Percentiles rank a stretch among this genome's conserved stretches.
phyloP scores from a whole-genome alignment of 2,888 invertebrate species.

The Trachelus troglodyta region DNA sequence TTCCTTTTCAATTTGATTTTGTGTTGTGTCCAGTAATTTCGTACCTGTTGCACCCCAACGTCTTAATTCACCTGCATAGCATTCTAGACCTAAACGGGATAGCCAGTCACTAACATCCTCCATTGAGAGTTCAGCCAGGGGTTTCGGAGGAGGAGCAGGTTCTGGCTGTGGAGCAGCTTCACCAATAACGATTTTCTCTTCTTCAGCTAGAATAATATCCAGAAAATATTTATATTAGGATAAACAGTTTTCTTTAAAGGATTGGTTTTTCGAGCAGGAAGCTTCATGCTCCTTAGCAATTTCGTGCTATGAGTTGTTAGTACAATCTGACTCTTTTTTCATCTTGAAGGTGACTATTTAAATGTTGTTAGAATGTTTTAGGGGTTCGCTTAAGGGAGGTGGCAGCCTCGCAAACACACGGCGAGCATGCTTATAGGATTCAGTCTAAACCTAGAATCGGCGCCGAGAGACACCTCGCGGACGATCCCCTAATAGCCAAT shows the following conservation, averaged over 20 bases:
- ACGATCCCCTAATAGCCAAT: constrained; percentile 69
- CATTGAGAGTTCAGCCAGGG: constrained; percentile 84
- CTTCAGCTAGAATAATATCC: constrained; percentile 70
- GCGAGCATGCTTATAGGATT: constrained; percentile 41
- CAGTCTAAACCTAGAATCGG: constrained; percentile 86
- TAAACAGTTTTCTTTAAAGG: background rate
- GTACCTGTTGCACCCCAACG: constrained; percentile 86
- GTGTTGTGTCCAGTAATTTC: constrained; percentile 82
- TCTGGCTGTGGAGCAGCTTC: constrained; percentile 59
- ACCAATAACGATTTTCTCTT: constrained; percentile 70
- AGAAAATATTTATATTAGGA: background rate
- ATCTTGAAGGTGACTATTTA: background rate
- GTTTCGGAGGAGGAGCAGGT: constrained; percentile 56
- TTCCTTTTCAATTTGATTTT: constrained; percentile 89
- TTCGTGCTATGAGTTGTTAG: background rate
- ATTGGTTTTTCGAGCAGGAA: background rate
- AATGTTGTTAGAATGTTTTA: background rate
- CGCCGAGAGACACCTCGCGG: constrained; percentile 85
- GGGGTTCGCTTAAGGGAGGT: background rate
- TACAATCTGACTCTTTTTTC: background rate
- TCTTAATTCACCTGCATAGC: constrained; percentile 82
- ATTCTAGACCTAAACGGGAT: constrained; percentile 79
- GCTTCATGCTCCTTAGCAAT: background rate
- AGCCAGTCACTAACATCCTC: constrained; percentile 88
- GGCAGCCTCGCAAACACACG: constrained; percentile 16